Conservation (phyloP, 2,797 vertebrate genomes). For the Babyrousa celebensis region DNA sequence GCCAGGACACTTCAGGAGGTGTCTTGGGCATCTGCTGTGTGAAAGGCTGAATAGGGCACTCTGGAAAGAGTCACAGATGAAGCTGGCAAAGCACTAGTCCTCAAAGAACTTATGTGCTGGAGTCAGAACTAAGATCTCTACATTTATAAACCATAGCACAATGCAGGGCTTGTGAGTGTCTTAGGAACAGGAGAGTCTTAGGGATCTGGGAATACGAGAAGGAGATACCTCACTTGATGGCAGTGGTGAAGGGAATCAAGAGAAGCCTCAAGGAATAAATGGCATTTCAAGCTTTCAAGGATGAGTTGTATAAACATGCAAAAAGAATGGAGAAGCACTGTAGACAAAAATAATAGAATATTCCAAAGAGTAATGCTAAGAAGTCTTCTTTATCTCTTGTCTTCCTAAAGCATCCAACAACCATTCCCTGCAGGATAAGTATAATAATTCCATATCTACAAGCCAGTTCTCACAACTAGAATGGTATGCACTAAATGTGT, state of each 20-base stretch:
- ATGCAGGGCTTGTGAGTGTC: neutral
- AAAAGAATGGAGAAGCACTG: neutral
- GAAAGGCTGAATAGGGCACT: neutral
- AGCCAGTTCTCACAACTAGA: constrained; percentile 13
- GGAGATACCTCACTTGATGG: neutral
- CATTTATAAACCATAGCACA: neutral
- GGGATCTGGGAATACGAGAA: neutral
- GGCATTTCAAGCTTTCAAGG: constrained; percentile 13
- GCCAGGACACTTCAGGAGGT: neutral
- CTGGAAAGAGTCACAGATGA: neutral
- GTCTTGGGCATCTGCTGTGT: neutral
- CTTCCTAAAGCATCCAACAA: constrained; percentile 1
- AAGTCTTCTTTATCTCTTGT: neutral
- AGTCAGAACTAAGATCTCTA: neutral
- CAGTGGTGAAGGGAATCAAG: neutral
- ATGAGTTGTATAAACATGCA: neutral
- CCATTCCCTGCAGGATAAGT: neutral
- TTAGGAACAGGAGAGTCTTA: neutral
- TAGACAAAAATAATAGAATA: neutral
- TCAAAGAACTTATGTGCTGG: neutral
- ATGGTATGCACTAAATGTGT: neutral
- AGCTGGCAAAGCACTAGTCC: neutral
- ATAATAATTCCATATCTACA: neutral
- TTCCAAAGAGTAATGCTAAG: neutral
- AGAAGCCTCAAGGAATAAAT: neutral